These are phyloP conservation scores for Coccyzus lansbergi DNA, from an alignment of 2,797 vertebrate genomes.

Conservation along the genomic window DNA sequence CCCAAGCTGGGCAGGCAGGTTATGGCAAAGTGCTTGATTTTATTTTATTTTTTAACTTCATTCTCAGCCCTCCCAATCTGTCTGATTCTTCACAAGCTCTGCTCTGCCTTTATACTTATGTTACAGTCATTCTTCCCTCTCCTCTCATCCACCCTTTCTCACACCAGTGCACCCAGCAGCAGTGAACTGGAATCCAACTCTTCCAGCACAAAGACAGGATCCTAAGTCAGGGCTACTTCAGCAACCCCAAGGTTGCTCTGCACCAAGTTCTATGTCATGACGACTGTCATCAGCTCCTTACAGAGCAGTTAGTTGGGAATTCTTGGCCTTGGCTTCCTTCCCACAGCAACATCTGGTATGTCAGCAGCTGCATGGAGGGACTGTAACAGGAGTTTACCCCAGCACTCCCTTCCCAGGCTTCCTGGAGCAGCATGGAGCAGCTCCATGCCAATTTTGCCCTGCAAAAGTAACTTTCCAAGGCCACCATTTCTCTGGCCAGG, in stretches of 20 bases:
- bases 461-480: background rate
- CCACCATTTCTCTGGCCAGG: background rate
- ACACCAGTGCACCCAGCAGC: background rate
- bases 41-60: background rate
- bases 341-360: background rate
- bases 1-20: background rate
- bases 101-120: background rate
- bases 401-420: background rate
- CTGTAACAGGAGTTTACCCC: background rate
- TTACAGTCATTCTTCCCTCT: background rate
- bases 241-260: background rate
- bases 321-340: background rate
- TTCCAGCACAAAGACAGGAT: background rate
- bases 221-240: background rate
- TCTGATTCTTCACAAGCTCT: fast-evolving
- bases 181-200: background rate
- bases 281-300: background rate
- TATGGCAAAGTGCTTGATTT: background rate
- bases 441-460: background rate
- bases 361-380: background rate
- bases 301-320: background rate
- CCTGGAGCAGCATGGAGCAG: background rate
- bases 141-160: background rate
- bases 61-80: background rate
- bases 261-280: fast-evolving